Base-by-base conservation (phyloP, 1,140 invertebrate genomes). In the Drosophila parvula region DNA sequence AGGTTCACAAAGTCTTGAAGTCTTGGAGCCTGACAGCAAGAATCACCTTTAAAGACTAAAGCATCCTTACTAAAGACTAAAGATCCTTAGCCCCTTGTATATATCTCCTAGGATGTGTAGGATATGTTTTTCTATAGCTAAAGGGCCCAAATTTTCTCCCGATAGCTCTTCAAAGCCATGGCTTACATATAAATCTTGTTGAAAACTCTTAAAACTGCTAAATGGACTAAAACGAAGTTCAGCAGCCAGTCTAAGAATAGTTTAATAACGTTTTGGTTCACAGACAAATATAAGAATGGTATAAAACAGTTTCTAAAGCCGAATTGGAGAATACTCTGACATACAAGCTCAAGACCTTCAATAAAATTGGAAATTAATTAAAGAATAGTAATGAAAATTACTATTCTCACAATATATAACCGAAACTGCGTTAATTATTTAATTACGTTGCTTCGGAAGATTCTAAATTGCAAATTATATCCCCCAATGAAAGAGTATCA, bases 401-500 rank as follows among this genome's bases (percentile, higher is more conserved):
- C n/a, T n/a, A n/a, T 12, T 2, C 2, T 4, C 6, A 38, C 4
- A 36, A 36, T 16, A 18, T 18, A 10, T 5, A 2, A 43, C 30
- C 0, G 5, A 18, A 43, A 43, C 1, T 10, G 0, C 11, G 11
- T 32, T 16, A 10, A 1, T 2, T 16, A 12, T n/a, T 18, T 18
- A 36, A 22, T 53, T 53, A 9, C 5, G 7, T 0, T 22, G 32
- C 12, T 53, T 34, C 0, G 1, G 1, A 16, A 11, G 11, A 2
- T 22, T 44, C 0, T 11, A 11, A 14, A 11, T 36, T 9, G 7
- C 40, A n/a, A 40, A 62, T n/a, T 14, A 32, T 5, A 10, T 9
- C 16, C 6, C 32, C 4, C 4, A 47, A 16, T 22, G 32, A 44
- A 38, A 69, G 57, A 18, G 32, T 53, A 53, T 55, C 53, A 41